Conservation (phyloP, 2,888 invertebrate genomes). For the Drosophila differens region DNA sequence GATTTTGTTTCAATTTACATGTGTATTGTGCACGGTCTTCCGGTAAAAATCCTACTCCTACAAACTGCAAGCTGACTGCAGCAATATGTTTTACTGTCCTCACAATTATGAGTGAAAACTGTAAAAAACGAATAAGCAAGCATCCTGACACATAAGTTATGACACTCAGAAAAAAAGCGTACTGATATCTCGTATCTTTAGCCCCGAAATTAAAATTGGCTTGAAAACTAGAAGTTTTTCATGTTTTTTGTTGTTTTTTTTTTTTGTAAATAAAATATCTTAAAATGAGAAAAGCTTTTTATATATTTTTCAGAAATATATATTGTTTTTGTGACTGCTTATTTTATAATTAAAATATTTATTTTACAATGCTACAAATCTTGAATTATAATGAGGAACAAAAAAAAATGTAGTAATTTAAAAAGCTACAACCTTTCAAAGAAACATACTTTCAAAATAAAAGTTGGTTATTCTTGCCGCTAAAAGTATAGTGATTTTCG, state of each 20-base stretch:
- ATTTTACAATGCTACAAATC: background rate
- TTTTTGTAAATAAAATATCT: background rate
- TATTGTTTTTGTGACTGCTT: background rate
- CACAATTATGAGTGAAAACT: constrained; percentile 15
- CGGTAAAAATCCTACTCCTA: background rate
- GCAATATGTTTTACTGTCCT: constrained; percentile 38
- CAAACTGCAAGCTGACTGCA: constrained; percentile 27
- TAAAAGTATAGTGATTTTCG: background rate
- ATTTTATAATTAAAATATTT: background rate
- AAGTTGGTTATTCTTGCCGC: background rate
- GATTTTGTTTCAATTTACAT: constrained; percentile 42
- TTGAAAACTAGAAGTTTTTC: background rate
- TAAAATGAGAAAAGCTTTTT: background rate
- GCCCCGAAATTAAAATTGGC: rapidly evolving
- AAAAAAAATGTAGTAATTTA: rapidly evolving
- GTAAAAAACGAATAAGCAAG: constrained; percentile 30
- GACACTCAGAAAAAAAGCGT: background rate
- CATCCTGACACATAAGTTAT: constrained; percentile 10
- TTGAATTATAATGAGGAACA: background rate
- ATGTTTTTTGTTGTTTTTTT: no score
- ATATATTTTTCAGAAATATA: background rate
- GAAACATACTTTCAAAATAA: background rate
- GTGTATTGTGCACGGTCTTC: background rate
- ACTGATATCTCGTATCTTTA: background rate
- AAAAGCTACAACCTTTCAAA: background rate